Conservation (phyloP, 1,140 invertebrate genomes). For the Coenobita brevimanus region DNA sequence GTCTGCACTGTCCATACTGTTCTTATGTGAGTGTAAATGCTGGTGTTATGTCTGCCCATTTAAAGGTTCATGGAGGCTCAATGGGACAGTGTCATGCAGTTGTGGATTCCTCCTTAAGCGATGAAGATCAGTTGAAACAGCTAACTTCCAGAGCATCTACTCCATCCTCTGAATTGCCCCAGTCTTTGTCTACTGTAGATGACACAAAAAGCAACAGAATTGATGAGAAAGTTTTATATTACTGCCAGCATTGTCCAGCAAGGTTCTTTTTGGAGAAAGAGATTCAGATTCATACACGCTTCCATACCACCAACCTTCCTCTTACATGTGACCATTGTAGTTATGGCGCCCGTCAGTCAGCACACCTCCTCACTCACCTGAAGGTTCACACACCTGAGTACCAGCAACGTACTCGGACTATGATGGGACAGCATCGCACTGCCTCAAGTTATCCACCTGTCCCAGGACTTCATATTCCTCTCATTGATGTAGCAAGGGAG, state of each 20-base stretch:
- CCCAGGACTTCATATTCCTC: slow-evolving; percentile 48
- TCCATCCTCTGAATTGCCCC: background rate
- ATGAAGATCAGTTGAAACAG: slow-evolving; percentile 81
- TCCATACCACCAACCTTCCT: slow-evolving; percentile 79
- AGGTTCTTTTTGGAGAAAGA: slow-evolving; percentile 81
- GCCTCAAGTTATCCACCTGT: slow-evolving; percentile 73
- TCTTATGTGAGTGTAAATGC: slow-evolving; percentile 86
- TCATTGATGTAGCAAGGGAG: slow-evolving; percentile 10
- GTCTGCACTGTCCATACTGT: slow-evolving; percentile 81
- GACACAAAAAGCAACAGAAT: background rate
- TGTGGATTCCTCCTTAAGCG: slow-evolving; percentile 79
- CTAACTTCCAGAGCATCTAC: slow-evolving; percentile 71
- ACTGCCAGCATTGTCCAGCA: slow-evolving; percentile 83
- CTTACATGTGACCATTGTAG: slow-evolving; percentile 85
- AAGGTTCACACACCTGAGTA: slow-evolving; percentile 88
- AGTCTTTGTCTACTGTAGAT: background rate
- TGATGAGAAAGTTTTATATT: slow-evolving; percentile 74
- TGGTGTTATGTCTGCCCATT: slow-evolving; percentile 83
- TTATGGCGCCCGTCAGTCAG: slow-evolving; percentile 82
- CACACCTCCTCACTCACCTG: slow-evolving; percentile 82
- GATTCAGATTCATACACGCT: slow-evolving; percentile 80
- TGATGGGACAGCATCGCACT: slow-evolving; percentile 81
- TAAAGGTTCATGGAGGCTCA: slow-evolving; percentile 84
- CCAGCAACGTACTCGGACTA: slow-evolving; percentile 82
- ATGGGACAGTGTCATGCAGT: slow-evolving; percentile 82